phyloP scores from a whole-genome alignment of 92 coral and sea anemone species.

The Paramuricea clavata region DNA sequence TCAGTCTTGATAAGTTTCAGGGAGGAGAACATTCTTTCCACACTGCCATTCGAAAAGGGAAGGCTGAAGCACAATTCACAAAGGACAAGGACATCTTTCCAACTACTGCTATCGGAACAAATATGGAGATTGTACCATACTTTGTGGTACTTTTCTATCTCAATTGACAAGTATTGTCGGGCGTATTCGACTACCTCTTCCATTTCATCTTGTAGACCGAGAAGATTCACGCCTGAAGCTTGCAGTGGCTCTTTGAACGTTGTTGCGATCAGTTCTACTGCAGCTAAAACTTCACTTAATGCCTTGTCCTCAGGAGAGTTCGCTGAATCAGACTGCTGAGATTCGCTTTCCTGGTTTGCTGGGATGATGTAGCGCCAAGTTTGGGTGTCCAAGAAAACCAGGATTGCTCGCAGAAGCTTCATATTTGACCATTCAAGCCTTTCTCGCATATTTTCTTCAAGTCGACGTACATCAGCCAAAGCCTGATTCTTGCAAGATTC shows the following conservation, averaged over 20 bases:
- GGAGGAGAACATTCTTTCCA: conserved; percentile 28
- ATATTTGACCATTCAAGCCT: conserved; percentile 31
- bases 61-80: conserved; percentile 36
- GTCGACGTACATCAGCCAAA: conserved; percentile 32
- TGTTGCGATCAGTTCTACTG: conserved; percentile 29
- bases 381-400: conserved; percentile 38
- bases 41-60: conserved; percentile 32
- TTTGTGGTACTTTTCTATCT: conserved; percentile 20
- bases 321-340: background rate
- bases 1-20: conserved; percentile 30
- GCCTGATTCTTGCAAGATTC: conserved; percentile 26
- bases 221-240: conserved; percentile 27
- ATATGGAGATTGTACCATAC: conserved; percentile 40
- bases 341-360: background rate
- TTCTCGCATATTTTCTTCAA: conserved; percentile 34
- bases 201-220: conserved; percentile 35
- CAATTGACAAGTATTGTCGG: conserved; percentile 20
- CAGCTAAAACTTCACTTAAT: conserved; percentile 14
- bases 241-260: conserved; percentile 19
- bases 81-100: conserved; percentile 31
- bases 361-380: background rate
- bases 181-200: conserved; percentile 35
- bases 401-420: conserved; percentile 34
- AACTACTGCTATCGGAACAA: conserved; percentile 13
- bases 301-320: conserved; percentile 14